Percentiles rank a stretch among this genome's conserved stretches.
These are phyloP conservation scores for Yponomeuta sedellus DNA, from an alignment of 2,888 invertebrate species.

Conservation along the genomic window DNA sequence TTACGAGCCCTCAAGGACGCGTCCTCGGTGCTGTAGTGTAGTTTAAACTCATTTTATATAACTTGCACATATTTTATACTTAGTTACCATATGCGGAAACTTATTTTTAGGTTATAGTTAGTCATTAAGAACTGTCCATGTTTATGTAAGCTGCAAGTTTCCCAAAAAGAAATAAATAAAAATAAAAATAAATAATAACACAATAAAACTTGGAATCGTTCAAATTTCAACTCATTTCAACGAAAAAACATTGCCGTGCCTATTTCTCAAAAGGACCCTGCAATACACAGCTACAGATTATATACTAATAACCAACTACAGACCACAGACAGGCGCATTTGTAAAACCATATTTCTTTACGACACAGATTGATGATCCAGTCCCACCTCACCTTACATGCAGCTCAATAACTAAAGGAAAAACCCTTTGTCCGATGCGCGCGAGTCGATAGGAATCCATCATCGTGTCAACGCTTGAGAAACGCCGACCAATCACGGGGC, in stretches of 20 bases:
- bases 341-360: slow-evolving; percentile 10
- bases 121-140: too few relatives aligned
- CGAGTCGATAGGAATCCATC: slow-evolving; percentile 68
- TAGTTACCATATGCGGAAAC: too few relatives aligned
- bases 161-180: too few relatives aligned
- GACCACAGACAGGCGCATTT: slow-evolving; percentile 5
- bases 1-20: too few relatives aligned
- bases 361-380: slow-evolving; percentile 16
- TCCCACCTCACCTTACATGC: slow-evolving; percentile 11
- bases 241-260: neutral
- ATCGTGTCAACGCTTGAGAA: slow-evolving; percentile 67
- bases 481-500: slow-evolving; percentile 55
- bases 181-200: too few relatives aligned
- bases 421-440: slow-evolving; percentile 39
- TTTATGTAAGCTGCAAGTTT: too few relatives aligned
- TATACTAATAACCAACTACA: slow-evolving; percentile 6
- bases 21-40: too few relatives aligned
- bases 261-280: neutral
- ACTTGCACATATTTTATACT: too few relatives aligned
- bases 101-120: too few relatives aligned
- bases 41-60: too few relatives aligned
- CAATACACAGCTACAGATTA: slow-evolving; percentile 9
- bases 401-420: slow-evolving; percentile 12
- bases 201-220: neutral
- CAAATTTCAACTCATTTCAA: neutral